phyloP scores from a whole-genome alignment of 1,140 invertebrate genomes.

The Drosophila pallidifrons region DNA sequence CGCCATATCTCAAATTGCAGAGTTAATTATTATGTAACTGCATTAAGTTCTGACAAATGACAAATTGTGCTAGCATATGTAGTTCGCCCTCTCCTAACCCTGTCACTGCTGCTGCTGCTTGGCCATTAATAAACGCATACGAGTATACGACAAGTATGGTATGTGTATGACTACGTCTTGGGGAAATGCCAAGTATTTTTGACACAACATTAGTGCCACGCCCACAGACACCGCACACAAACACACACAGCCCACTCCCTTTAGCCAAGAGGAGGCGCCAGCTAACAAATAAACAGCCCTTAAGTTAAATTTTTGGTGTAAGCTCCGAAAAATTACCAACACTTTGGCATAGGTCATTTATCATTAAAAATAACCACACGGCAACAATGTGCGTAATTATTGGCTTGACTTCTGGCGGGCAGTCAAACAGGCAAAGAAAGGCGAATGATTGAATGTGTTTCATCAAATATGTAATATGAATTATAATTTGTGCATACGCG shows the following conservation, averaged over 20 bases:
- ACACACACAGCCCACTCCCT: slow-evolving; percentile 10
- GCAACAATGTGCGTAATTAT: slow-evolving; percentile 76
- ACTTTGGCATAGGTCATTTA: slow-evolving; percentile 77
- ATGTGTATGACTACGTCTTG: slow-evolving; percentile 23
- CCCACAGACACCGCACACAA: slow-evolving; percentile 30
- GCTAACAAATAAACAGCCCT: slow-evolving; percentile 64
- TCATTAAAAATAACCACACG: slow-evolving; percentile 79
- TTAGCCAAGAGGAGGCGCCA: slow-evolving; percentile 11
- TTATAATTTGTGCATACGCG: slow-evolving; percentile 77
- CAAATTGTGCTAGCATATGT: slow-evolving; percentile 65
- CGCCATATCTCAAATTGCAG: slow-evolving; percentile 12
- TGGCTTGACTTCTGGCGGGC: slow-evolving; percentile 52
- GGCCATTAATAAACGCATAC: slow-evolving; percentile 28
- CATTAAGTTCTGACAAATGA: slow-evolving; percentile 77
- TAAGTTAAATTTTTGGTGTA: slow-evolving; percentile 63
- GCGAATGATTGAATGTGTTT: slow-evolving; percentile 81
- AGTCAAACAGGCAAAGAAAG: slow-evolving; percentile 5
- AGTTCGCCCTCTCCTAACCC: slow-evolving; percentile 11
- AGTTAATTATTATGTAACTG: slow-evolving; percentile 78
- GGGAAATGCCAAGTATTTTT: slow-evolving; percentile 63
- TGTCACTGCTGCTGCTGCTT: slow-evolving; percentile 7
- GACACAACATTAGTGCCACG: slow-evolving; percentile 72
- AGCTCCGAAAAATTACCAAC: slow-evolving; percentile 75
- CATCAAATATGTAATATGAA: slow-evolving; percentile 83
- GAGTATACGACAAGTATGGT: not conserved